Percentiles rank a stretch among this genome's conserved stretches.
phyloP scores from a whole-genome alignment of 2,797 vertebrate species.

The Phoebastria nigripes region DNA sequence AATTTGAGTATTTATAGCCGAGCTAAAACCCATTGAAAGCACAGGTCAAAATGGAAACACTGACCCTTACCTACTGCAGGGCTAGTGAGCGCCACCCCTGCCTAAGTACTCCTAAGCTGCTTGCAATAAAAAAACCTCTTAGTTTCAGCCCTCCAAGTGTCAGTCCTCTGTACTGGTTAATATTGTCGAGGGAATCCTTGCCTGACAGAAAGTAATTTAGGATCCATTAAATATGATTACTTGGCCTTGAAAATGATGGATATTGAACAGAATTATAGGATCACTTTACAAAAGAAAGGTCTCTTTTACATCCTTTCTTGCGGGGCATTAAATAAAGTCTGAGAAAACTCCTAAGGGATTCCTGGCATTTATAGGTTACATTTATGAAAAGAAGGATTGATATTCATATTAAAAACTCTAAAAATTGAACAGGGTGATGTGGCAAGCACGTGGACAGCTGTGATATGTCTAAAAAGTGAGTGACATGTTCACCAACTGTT shows the following conservation, averaged over 20 bases:
- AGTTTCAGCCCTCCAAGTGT: constrained; percentile 54
- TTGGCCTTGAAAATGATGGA: constrained; percentile 81
- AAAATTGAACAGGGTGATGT: constrained; percentile 65
- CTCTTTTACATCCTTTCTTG: constrained; percentile 76
- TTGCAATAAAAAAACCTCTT: constrained; percentile 65
- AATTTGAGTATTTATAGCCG: constrained; percentile 35
- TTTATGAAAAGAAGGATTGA: constrained; percentile 75
- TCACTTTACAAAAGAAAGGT: constrained; percentile 80
- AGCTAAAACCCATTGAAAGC: constrained; percentile 37
- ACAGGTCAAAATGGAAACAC: constrained; percentile 20
- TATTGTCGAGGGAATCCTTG: constrained; percentile 73
- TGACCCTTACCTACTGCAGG: background rate
- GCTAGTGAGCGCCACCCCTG: background rate
- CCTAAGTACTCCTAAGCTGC: constrained; percentile 50
- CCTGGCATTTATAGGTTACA: constrained; percentile 73
- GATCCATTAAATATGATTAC: constrained; percentile 81
- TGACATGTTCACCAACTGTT: constrained; percentile 68
- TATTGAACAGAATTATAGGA: constrained; percentile 78
- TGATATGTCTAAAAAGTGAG: constrained; percentile 71
- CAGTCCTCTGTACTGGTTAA: constrained; percentile 71
- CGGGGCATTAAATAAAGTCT: constrained; percentile 75
- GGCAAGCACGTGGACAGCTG: constrained; percentile 67
- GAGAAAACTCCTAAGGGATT: constrained; percentile 64
- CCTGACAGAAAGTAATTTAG: constrained; percentile 79
- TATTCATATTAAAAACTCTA: constrained; percentile 74